These are phyloP conservation scores for Danio albolineatus DNA, from an alignment of 2,797 vertebrate species.

Conservation along the genomic window DNA sequence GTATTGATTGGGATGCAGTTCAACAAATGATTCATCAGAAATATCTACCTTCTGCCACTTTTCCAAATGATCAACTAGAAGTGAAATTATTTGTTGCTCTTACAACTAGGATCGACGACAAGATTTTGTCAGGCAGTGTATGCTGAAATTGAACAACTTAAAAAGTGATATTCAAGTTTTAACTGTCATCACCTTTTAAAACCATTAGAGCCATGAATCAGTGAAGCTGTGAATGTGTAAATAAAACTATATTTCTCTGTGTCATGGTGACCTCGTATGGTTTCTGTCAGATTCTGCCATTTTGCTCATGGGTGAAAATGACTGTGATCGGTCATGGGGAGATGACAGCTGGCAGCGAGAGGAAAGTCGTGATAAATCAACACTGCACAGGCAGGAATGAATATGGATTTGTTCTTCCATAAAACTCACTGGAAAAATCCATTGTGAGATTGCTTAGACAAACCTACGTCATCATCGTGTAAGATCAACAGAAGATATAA, in stretches of 20 bases:
- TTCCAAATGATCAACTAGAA: no score
- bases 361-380: conserved; percentile 23
- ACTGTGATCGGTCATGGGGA: neutral
- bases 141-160: neutral
- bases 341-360: conserved; percentile 39
- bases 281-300: neutral
- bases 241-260: conserved; percentile 5
- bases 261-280: conserved; percentile 11
- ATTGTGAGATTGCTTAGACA: conserved; percentile 64
- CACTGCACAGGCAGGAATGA: conserved; percentile 49
- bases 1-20: no score
- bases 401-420: conserved; percentile 65
- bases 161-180: neutral
- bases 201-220: neutral
- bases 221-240: neutral
- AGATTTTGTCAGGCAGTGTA: no score
- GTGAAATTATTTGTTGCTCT: no score
- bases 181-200: neutral
- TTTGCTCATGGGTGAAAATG: neutral
- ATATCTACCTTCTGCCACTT: no score
- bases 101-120: no score
- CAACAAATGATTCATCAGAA: no score
- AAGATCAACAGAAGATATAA: conserved; percentile 15
- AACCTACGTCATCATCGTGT: conserved; percentile 54
- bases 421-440: conserved; percentile 35